Evolutionary conservation across 2,113 vertebrate species (phyloP).

Genomic region (Psammodynastes pulverulentus): DNA sequence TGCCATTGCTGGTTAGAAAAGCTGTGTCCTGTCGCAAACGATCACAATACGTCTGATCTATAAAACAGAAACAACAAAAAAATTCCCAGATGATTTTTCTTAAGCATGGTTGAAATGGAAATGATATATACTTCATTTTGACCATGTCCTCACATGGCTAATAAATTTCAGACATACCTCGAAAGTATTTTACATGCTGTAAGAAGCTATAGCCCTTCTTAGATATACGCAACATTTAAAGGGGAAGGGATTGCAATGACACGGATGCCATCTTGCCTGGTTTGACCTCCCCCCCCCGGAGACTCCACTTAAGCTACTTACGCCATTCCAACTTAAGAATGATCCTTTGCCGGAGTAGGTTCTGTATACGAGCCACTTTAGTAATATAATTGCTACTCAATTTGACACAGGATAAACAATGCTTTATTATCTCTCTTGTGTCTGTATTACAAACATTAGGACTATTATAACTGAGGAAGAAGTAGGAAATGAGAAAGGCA

Average conservation of each 20-base stretch:
- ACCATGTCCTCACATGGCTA: neutral
- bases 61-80: neutral
- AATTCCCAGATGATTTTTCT: neutral
- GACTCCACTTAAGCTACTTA: neutral
- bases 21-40: conserved; percentile 83
- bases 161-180: neutral
- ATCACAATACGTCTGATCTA: conserved; percentile 77
- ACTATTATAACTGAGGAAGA: neutral
- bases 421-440: neutral
- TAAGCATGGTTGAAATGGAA: neutral
- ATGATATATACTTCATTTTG: neutral
- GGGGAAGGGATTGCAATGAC: neutral
- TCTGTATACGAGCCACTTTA: neutral
- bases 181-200: neutral
- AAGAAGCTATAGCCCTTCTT: neutral
- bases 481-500: neutral
- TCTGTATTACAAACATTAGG: neutral
- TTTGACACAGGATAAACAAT: neutral
- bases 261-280: neutral
- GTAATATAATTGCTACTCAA: neutral
- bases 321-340: neutral
- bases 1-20: conserved; percentile 78
- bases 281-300: neutral
- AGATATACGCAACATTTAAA: neutral
- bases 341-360: neutral